Base-by-base conservation (phyloP, 2,797 vertebrate genomes). In the Valencia hispanica region DNA sequence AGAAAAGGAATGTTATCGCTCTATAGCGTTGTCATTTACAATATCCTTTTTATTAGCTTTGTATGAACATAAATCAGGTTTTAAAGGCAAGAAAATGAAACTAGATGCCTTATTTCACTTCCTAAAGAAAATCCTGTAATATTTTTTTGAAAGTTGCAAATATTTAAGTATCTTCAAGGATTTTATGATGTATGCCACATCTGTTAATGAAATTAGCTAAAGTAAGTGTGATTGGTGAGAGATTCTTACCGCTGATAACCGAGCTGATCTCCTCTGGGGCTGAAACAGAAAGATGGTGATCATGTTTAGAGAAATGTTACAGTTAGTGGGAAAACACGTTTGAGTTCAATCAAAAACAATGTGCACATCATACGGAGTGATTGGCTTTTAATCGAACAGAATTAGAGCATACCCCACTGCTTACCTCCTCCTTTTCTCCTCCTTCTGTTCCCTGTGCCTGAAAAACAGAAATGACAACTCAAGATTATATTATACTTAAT, bases 251-350 rank as follows among this genome's bases (percentile, higher is more conserved):
- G 96, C 95, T 15, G 95, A 97, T 95, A 98, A 94, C 93, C 97
- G 95, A 74, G 96, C 96, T 43, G 97, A 98, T 96, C 97, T 96
- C 95, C 97, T 98, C 94, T 96, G 94, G 92, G 97, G 97, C 97
- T 99, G 93, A 45, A 94, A 93, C 71, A 81, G 5, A 73, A 20
- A 61, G 30, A 34, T 20, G 7, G 27, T 18, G 5, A 8, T 61
- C 30, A 34, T 18, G 30, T 18, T 61, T 34, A 32, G 17, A 82
- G 80, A 81, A 74, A 25, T 10, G 17, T 5, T 15, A 6, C 57
- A 61, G 17, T 18, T 4, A 32, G 61, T 22, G 18, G 2, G 0
- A 25, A 65, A 65, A 22, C 17, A 34, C 61, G 25, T 22, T 39
- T 22, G 0, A 5, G 2, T 25, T 22, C 9, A 2, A 25, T 22